Evolutionary conservation across 2,888 invertebrate species (phyloP), one percentile per base, ranked within the genome.

Genomic region (Brachypalpus laphriformis): DNA sequence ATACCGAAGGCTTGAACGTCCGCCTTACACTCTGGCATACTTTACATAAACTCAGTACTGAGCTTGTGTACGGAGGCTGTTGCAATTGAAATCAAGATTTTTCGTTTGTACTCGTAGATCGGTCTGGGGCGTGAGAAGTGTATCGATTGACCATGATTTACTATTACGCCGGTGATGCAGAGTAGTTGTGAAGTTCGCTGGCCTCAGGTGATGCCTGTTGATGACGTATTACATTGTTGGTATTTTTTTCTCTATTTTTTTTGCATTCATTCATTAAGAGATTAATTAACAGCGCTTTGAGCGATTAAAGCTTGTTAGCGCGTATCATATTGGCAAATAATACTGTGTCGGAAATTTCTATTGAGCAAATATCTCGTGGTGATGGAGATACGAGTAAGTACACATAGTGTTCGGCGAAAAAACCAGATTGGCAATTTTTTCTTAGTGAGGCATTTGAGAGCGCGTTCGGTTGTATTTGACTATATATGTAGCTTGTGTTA

Each of bases 1-100:
- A 90, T 90, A 90, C 89, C 87, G 88, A 89, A 89, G 88, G 11
- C 9, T 54, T 6, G 34, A 16, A 8, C 4, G 2, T 5, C 11
- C 34, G 25, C 56, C 56, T 25, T 61, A 56, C 56, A 49, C 14
- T 20, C 22, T 59, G 54, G 45, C 18, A 31, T 11, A 61, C 68
- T 37, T n/a, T 40, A 56, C 75, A 61, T 40, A 68, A 49, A 57
- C 22, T 7, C 5, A 61, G 25, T 49, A 45, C 47, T 65, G 14
- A 68, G 14, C 9, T 20, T 16, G 31, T 71, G 57, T 22, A 59
- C 51, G 63, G 42, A 40, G 7, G 54, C 47, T 74, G 56, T 70
- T 75, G 49, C 72, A 68, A 56, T 78, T 72, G 51, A 31, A 82
- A 77, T 54, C 66, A 34, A 82, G 77, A 72, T 77, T 72, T 65